Evolutionary conservation across 30 jellyfish, hydroid and myxozoan genomes (phyloP), one percentile per base, ranked within the genome.

Genomic region (Chironex yamaguchii): DNA sequence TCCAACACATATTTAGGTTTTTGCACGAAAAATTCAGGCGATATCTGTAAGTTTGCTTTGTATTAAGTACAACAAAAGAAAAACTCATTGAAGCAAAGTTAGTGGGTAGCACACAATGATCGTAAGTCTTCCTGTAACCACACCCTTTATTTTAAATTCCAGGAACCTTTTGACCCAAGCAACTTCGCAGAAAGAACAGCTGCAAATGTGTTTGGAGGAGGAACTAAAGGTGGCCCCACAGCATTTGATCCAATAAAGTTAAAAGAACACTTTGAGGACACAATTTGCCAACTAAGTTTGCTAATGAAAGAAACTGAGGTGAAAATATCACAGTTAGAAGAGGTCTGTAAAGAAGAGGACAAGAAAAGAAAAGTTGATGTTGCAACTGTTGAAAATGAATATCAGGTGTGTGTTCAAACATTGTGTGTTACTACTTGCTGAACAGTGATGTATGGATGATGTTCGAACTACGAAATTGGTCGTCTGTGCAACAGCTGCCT

Each of bases 81-180:
- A n/a, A n/a, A n/a, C n/a, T n/a, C n/a, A n/a, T n/a, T n/a, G n/a
- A n/a, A n/a, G n/a, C n/a, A n/a, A n/a, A n/a, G n/a, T n/a, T n/a
- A n/a, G n/a, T n/a, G n/a, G n/a, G n/a, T n/a, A n/a, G n/a, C n/a
- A n/a, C n/a, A n/a, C n/a, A n/a, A n/a, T n/a, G n/a, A n/a, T n/a
- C n/a, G n/a, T n/a, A n/a, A n/a, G n/a, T n/a, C n/a, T n/a, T n/a
- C n/a, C n/a, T n/a, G n/a, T n/a, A n/a, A n/a, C n/a, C n/a, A n/a
- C n/a, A n/a, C n/a, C n/a, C 30, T 25, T 75, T 24, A 24, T 17
- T 4, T 11, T 23, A 23, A 14, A 67, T 83, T 36, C 58, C 23
- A 95, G 99, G 99, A 95, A 78, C 99, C 99, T 26, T 95, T 84
- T 73, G 95, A 95, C 84, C 75, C 99, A 17, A 88, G 70, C 1